phyloP scores from a whole-genome alignment of 2,888 invertebrate species.

The Dichetophora obliterata region DNA sequence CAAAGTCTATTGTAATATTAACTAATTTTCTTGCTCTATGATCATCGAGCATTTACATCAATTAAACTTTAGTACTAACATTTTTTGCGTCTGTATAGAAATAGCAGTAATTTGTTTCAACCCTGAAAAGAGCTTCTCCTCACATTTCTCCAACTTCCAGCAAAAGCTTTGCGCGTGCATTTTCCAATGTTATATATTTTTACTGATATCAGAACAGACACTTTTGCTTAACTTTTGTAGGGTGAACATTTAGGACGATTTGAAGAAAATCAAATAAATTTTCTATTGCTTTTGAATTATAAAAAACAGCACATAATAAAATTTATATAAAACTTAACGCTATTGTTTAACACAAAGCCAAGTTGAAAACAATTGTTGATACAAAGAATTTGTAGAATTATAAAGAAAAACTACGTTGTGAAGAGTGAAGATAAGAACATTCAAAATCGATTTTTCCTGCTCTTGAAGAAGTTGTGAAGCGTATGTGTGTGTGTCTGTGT shows the following conservation, averaged over 20 bases:
- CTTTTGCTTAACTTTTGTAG: conserved; percentile 4
- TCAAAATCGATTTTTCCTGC: conserved; percentile 21
- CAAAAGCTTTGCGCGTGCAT: conserved; percentile 23
- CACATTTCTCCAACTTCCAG: no score
- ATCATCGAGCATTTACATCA: no score
- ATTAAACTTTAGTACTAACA: background rate
- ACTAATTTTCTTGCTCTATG: no score
- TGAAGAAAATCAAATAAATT: background rate
- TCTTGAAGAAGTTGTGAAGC: background rate
- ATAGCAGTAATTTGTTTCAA: background rate
- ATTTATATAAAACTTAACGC: background rate
- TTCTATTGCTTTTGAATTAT: background rate
- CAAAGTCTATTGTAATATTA: no score
- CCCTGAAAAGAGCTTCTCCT: background rate
- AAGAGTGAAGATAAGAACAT: background rate
- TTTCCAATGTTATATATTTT: conserved; percentile 38
- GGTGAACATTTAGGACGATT: background rate
- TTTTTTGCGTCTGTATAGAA: background rate
- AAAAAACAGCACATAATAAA: background rate
- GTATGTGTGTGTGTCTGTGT: background rate
- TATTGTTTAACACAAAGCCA: background rate
- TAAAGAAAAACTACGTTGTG: background rate
- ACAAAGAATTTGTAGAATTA: background rate
- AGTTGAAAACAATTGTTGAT: background rate
- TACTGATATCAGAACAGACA: conserved; percentile 24